Percentiles rank a stretch among this genome's conserved stretches.
Conservation (phyloP, 1,140 invertebrate species). For the Hyphantria cunea region DNA sequence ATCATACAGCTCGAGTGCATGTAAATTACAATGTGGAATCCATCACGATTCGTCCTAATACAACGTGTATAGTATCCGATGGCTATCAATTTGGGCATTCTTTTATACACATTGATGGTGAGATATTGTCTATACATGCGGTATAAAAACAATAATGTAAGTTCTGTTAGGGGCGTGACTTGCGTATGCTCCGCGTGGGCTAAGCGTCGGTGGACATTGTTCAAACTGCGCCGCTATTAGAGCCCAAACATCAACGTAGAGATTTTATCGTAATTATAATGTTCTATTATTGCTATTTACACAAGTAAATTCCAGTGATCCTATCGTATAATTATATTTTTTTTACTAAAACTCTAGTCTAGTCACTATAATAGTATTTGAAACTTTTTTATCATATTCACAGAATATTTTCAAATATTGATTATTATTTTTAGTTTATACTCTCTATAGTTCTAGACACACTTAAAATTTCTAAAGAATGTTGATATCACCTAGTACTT, state of each 20-base stretch:
- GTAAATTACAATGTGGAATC: conserved; percentile 23
- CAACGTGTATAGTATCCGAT: conserved; percentile 38
- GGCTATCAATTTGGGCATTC: conserved; percentile 59
- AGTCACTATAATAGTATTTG: too few relatives aligned
- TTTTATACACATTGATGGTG: conserved; percentile 49
- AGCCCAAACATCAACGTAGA: conserved; percentile 63
- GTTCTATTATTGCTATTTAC: conserved; percentile 74
- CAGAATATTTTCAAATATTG: too few relatives aligned
- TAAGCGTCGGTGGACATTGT: conserved; percentile 66
- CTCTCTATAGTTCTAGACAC: too few relatives aligned
- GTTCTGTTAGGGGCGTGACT: conserved; percentile 57
- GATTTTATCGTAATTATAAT: conserved; percentile 74
- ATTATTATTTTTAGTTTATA: too few relatives aligned
- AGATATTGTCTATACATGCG: conserved; percentile 48
- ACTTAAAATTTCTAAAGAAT: too few relatives aligned
- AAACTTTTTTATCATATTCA: too few relatives aligned
- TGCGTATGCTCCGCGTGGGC: conserved; percentile 50
- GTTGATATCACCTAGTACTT: too few relatives aligned
- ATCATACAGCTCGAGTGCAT: conserved; percentile 18
- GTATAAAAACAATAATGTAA: conserved; percentile 58
- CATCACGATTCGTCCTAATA: conserved; percentile 28
- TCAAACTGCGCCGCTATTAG: conserved; percentile 52
- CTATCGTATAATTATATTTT: conserved; percentile 34
- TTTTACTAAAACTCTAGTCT: conserved; percentile 15
- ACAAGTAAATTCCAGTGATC: conserved; percentile 50